Conservation (phyloP, 1,140 invertebrate genomes). For the Halesus radiatus region DNA sequence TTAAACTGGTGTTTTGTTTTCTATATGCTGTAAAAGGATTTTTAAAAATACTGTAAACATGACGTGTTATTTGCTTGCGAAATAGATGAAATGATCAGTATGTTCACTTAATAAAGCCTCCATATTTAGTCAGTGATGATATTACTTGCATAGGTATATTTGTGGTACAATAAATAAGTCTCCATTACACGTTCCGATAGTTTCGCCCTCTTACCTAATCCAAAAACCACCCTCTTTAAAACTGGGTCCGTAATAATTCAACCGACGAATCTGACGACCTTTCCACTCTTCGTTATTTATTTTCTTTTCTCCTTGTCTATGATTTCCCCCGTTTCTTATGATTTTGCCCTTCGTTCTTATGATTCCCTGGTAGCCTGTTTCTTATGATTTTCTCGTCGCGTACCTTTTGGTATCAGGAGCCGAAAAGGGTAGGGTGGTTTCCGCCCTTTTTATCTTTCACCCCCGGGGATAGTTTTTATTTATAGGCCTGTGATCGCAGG, state of each 20-base stretch:
- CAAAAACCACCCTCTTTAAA: slow-evolving; percentile 33
- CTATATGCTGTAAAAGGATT: no score
- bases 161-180: background rate
- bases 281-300: slow-evolving; percentile 57
- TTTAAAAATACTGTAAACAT: no score
- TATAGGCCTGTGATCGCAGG: slow-evolving; percentile 57
- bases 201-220: slow-evolving; percentile 20
- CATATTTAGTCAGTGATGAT: no score
- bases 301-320: slow-evolving; percentile 43
- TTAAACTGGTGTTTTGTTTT: no score
- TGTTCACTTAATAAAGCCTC: no score
- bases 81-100: no score
- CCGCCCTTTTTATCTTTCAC: slow-evolving; percentile 46
- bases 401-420: slow-evolving; percentile 17
- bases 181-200: slow-evolving; percentile 10
- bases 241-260: slow-evolving; percentile 55
- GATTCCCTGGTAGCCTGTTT: no score
- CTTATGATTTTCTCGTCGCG: slow-evolving; percentile 36
- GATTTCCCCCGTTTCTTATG: slow-evolving; percentile 29
- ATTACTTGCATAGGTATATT: no score
- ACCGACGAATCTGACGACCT: slow-evolving; percentile 57
- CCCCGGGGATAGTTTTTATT: slow-evolving; percentile 55
- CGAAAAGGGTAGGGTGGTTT: slow-evolving; percentile 6
- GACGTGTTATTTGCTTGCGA: no score
- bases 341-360: no score